phyloP scores from a whole-genome alignment of 2,113 vertebrate genomes.

The Nannobrachium achirus region DNA sequence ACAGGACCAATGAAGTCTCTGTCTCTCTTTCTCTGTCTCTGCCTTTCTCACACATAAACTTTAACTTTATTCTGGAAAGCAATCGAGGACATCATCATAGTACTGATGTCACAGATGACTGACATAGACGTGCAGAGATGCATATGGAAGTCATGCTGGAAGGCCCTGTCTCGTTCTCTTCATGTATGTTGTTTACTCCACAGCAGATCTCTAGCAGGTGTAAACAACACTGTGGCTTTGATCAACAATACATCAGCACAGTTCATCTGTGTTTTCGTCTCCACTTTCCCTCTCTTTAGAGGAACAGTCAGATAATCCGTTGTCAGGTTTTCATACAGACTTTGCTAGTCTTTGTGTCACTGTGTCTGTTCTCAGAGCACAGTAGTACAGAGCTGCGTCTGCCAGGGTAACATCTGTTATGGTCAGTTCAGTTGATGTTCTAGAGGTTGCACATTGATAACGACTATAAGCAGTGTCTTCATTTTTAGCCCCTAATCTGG shows the following conservation, averaged over 20 bases:
- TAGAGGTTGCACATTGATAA: background rate
- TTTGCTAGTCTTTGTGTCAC: conserved; percentile 5
- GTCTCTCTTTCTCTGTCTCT: no score
- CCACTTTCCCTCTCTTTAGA: conserved; percentile 1
- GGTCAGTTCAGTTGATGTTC: conserved; percentile 8
- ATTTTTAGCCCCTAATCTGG: background rate
- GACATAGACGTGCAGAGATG: no score
- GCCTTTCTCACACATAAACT: no score
- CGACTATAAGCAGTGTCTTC: background rate
- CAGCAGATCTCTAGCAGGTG: background rate
- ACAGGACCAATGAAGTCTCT: no score
- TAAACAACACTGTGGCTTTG: background rate
- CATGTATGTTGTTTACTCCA: no score
- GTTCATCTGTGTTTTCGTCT: background rate
- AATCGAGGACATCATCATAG: no score
- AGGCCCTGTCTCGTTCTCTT: no score
- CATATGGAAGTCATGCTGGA: no score
- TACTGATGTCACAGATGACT: no score
- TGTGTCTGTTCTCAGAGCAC: conserved; percentile 20
- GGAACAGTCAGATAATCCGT: background rate
- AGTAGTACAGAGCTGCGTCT: conserved; percentile 37
- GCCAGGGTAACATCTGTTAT: background rate
- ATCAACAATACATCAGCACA: background rate
- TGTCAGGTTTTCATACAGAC: conserved; percentile 28
- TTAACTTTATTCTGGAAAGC: no score